Percentiles rank a stretch among this genome's conserved stretches.
phyloP scores from a whole-genome alignment of 30 jellyfish, hydroid and myxozoan genomes.

The Hydractinia symbiolongicarpus region DNA sequence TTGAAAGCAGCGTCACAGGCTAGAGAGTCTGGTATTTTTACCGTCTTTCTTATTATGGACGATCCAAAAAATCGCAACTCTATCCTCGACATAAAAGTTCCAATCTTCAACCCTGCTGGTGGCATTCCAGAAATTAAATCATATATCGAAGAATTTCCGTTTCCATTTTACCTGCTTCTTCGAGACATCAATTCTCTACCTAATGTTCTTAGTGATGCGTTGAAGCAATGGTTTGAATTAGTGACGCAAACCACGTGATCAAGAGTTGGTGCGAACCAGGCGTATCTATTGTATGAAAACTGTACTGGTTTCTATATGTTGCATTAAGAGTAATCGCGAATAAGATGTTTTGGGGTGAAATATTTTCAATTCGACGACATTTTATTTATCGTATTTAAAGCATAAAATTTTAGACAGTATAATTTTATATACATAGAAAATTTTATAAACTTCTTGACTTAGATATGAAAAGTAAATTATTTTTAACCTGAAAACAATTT shows the following conservation, averaged over 20 bases:
- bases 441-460: too few relatives aligned
- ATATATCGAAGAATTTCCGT: slow-evolving; percentile 87
- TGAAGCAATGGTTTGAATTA: slow-evolving; percentile 92
- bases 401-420: too few relatives aligned
- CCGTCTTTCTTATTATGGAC: slow-evolving; percentile 77
- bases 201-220: slow-evolving; percentile 67
- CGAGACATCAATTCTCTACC: slow-evolving; percentile 79
- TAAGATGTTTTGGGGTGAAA: too few relatives aligned
- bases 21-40: slow-evolving; percentile 80
- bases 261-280: too few relatives aligned
- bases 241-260: slow-evolving; percentile 38
- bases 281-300: too few relatives aligned
- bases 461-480: too few relatives aligned
- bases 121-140: slow-evolving; percentile 64
- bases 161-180: slow-evolving; percentile 69
- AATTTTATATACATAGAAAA: too few relatives aligned
- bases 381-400: too few relatives aligned
- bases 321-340: too few relatives aligned
- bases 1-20: slow-evolving; percentile 59
- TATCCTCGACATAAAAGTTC: slow-evolving; percentile 75
- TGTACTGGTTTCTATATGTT: too few relatives aligned
- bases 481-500: too few relatives aligned
- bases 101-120: slow-evolving; percentile 71
- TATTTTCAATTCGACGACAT: too few relatives aligned
- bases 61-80: slow-evolving; percentile 86